Percentiles rank a stretch among this genome's conserved stretches.
phyloP scores from a whole-genome alignment of 2,113 vertebrate species.

The Ibidorhyncha struthersii region DNA sequence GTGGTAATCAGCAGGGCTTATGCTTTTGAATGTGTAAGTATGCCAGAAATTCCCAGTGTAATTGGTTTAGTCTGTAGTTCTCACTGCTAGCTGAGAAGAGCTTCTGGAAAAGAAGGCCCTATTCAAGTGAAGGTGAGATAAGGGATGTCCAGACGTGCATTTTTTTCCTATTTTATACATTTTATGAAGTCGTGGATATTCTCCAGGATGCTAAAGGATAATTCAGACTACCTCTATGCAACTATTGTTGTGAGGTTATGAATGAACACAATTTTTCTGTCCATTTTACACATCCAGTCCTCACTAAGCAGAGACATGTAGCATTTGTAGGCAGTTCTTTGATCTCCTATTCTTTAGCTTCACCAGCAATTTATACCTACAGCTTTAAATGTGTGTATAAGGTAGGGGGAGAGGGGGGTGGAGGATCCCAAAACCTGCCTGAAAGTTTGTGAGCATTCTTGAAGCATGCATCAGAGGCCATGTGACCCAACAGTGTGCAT shows the following conservation, averaged over 20 bases:
- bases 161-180: not conserved
- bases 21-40: not conserved
- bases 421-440: not conserved
- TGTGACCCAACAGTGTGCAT: not conserved
- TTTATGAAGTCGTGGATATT: not conserved
- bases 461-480: constrained; percentile 16
- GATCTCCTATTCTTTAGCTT: not conserved
- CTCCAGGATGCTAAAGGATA: not conserved
- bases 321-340: not conserved
- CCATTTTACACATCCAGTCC: not conserved
- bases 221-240: not conserved
- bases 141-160: not conserved
- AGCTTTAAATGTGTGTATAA: not conserved
- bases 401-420: not conserved
- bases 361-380: not conserved
- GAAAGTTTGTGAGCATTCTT: not conserved
- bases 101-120: not conserved
- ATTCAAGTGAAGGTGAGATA: not conserved
- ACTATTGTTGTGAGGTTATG: not conserved
- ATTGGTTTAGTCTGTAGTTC: not conserved
- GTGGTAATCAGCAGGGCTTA: not conserved
- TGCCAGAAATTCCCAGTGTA: not conserved
- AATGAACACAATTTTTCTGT: not conserved
- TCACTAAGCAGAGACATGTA: not conserved
- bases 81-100: not conserved